Conservation (phyloP, 2,113 vertebrate genomes). For the Megaceryle torquata region DNA sequence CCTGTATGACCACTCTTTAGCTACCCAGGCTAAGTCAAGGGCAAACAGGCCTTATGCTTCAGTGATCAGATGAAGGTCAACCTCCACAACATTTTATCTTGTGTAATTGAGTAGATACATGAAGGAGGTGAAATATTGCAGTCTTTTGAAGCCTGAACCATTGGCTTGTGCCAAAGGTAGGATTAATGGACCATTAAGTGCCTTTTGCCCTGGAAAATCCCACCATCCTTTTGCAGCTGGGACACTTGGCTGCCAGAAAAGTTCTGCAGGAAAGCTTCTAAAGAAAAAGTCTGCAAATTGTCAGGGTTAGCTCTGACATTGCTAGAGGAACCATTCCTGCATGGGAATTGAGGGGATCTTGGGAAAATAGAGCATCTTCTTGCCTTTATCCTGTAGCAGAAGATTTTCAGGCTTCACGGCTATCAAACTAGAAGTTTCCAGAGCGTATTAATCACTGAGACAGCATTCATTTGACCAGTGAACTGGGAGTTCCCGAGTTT, state of each 20-base stretch:
- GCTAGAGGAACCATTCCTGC: background rate
- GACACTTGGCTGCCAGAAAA: background rate
- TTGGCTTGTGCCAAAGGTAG: background rate
- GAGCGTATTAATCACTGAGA: background rate
- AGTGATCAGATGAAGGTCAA: constrained; percentile 32
- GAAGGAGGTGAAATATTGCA: constrained; percentile 27
- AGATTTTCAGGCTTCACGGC: background rate
- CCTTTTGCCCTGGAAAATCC: constrained; percentile 41
- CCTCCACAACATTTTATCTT: background rate
- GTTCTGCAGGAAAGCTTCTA: background rate
- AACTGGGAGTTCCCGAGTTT: background rate
- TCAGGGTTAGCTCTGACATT: background rate
- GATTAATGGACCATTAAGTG: constrained; percentile 38
- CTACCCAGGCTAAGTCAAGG: background rate
- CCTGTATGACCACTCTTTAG: background rate
- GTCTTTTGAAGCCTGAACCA: constrained; percentile 1
- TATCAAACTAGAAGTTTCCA: background rate
- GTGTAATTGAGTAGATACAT: background rate
- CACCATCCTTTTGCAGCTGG: constrained; percentile 1
- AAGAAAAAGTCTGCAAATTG: background rate
- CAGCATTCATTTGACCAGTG: background rate
- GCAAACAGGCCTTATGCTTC: background rate
- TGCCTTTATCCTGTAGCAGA: background rate
- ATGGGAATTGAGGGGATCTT: background rate
- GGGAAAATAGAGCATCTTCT: background rate